Evolutionary conservation across 2,797 vertebrate genomes (phyloP).

Genomic region (Lycodopsis pacificus): DNA sequence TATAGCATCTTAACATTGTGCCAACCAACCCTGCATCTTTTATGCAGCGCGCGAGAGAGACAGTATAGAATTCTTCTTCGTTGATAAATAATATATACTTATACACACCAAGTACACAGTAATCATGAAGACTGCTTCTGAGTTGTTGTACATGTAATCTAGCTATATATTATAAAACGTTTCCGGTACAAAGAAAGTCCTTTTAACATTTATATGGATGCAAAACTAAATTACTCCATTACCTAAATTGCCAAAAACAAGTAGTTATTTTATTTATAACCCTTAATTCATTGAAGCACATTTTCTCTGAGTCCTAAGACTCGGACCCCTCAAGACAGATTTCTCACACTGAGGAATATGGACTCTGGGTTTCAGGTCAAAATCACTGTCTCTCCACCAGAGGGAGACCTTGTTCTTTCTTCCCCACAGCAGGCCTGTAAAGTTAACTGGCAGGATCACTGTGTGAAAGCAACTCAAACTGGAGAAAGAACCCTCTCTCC

Average conservation of each 20-base stretch:
- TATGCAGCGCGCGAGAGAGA: too few relatives aligned
- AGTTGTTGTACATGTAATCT: background rate
- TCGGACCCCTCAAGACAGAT: background rate
- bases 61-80: too few relatives aligned
- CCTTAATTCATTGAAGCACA: background rate
- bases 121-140: background rate
- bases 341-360: background rate
- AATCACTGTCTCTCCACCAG: slow-evolving; percentile 1
- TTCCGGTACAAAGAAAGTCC: too few relatives aligned
- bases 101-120: too few relatives aligned
- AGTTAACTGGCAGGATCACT: background rate
- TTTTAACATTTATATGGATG: background rate
- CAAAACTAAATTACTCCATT: background rate
- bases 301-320: background rate
- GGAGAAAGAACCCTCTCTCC: too few relatives aligned
- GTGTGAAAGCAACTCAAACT: background rate
- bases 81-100: too few relatives aligned
- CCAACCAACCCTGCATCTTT: too few relatives aligned
- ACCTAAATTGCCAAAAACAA: background rate
- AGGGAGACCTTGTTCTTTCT: slow-evolving; percentile 20
- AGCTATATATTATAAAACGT: background rate
- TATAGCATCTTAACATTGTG: too few relatives aligned
- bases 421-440: background rate
- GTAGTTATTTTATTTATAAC: background rate
- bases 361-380: background rate